These are phyloP conservation scores for Oenanthe oenanthe DNA, from an alignment of 2,113 vertebrate species.

Conservation along the genomic window DNA sequence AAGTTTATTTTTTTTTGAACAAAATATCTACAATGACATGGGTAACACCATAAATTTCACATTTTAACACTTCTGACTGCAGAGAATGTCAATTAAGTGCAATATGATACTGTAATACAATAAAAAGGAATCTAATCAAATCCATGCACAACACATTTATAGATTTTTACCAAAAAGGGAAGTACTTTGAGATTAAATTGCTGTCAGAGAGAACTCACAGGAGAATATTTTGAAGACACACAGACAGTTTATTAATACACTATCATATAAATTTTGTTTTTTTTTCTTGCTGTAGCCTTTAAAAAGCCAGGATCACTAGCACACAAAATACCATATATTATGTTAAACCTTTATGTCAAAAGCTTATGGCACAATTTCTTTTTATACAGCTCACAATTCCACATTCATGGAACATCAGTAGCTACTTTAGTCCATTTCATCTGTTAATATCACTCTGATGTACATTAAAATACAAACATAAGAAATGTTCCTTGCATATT, in stretches of 20 bases:
- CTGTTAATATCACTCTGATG: neutral
- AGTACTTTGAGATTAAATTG: slow-evolving; percentile 58
- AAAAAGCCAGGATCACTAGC: slow-evolving; percentile 50
- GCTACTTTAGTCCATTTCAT: slow-evolving; percentile 7
- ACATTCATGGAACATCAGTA: slow-evolving; percentile 26
- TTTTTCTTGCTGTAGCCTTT: slow-evolving; percentile 40
- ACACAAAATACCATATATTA: slow-evolving; percentile 51
- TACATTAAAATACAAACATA: slow-evolving; percentile 60
- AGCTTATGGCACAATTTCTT: slow-evolving; percentile 64
- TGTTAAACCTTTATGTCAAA: slow-evolving; percentile 40
- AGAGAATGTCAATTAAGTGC: slow-evolving; percentile 34
- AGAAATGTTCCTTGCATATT: slow-evolving; percentile 69
- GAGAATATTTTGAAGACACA: slow-evolving; percentile 52
- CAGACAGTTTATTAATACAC: slow-evolving; percentile 59
- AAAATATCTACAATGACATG: slow-evolving; percentile 71
- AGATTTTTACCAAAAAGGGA: slow-evolving; percentile 59
- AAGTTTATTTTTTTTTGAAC: slow-evolving; percentile 76
- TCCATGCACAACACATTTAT: slow-evolving; percentile 67
- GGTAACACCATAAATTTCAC: slow-evolving; percentile 45
- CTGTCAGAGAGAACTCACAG: slow-evolving; percentile 52
- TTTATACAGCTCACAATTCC: slow-evolving; percentile 48
- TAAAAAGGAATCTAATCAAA: slow-evolving; percentile 60
- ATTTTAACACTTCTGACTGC: slow-evolving; percentile 39
- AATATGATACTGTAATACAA: slow-evolving; percentile 40
- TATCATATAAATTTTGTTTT: neutral